Evolutionary conservation across 2,113 vertebrate genomes (phyloP).

Genomic region (Cryptoleucopteryx plumbea): DNA sequence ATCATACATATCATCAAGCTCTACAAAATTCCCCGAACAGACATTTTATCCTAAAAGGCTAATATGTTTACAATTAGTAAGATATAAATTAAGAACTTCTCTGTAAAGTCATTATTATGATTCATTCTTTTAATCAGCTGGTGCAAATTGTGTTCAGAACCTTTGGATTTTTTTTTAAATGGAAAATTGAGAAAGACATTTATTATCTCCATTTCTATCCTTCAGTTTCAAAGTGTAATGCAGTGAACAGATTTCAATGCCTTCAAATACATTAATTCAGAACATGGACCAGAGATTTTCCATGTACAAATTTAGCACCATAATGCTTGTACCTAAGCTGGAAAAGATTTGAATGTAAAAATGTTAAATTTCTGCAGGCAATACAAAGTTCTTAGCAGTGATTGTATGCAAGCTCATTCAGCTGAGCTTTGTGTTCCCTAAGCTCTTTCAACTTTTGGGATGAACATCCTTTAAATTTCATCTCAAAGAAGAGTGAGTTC

Average conservation of each 20-base stretch:
- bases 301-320: background rate
- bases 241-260: background rate
- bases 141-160: background rate
- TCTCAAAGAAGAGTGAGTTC: background rate
- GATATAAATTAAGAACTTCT: conserved; percentile 10
- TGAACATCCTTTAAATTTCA: background rate
- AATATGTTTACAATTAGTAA: background rate
- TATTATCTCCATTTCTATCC: background rate
- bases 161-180: background rate
- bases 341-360: conserved; percentile 7
- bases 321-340: background rate
- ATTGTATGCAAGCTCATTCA: background rate
- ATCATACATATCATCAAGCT: background rate
- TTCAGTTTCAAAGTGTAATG: background rate
- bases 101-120: background rate
- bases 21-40: background rate
- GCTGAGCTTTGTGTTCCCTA: background rate
- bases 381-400: background rate
- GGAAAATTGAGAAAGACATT: background rate
- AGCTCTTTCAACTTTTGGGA: background rate
- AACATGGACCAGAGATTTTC: background rate
- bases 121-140: conserved; percentile 1
- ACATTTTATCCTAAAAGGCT: conserved; percentile 4
- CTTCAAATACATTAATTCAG: conserved; percentile 3
- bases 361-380: background rate